Conservation (phyloP, 2,113 vertebrate genomes). For the Riparia riparia region DNA sequence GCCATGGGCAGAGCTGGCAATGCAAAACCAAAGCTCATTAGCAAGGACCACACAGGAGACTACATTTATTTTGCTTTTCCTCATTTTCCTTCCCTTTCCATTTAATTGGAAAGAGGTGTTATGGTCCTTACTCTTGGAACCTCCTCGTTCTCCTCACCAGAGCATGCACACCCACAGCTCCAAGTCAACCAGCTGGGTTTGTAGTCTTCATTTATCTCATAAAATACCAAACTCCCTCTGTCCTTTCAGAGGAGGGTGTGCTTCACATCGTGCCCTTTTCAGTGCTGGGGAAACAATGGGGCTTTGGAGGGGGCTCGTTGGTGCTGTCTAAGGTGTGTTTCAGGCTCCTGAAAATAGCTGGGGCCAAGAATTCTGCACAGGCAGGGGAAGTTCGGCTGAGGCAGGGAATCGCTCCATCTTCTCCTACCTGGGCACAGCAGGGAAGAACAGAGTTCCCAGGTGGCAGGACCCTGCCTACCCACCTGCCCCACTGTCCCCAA, state of each 20-base stretch:
- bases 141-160: background rate
- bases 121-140: background rate
- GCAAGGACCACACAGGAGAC: background rate
- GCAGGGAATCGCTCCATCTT: accelerated
- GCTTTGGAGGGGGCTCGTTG: accelerated
- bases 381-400: background rate
- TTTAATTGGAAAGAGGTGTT: background rate
- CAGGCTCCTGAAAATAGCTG: background rate
- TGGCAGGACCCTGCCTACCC: background rate
- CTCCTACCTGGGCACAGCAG: accelerated
- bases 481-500: accelerated
- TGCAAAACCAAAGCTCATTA: background rate
- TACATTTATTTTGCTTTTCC: background rate
- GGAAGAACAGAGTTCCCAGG: background rate
- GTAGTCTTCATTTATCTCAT: background rate
- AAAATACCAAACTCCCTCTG: background rate
- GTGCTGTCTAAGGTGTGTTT: background rate
- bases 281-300: accelerated
- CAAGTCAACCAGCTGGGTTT: background rate
- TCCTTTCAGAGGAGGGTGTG: background rate
- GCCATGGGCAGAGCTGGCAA: background rate
- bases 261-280: background rate
- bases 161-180: background rate
- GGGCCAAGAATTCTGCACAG: background rate
- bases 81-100: background rate